A percentile compares a stretch with the other conserved stretches of the same genome.
Evolutionary conservation across 2,113 vertebrate genomes (phyloP).

Genomic region (Gorsachius goisagi): DNA sequence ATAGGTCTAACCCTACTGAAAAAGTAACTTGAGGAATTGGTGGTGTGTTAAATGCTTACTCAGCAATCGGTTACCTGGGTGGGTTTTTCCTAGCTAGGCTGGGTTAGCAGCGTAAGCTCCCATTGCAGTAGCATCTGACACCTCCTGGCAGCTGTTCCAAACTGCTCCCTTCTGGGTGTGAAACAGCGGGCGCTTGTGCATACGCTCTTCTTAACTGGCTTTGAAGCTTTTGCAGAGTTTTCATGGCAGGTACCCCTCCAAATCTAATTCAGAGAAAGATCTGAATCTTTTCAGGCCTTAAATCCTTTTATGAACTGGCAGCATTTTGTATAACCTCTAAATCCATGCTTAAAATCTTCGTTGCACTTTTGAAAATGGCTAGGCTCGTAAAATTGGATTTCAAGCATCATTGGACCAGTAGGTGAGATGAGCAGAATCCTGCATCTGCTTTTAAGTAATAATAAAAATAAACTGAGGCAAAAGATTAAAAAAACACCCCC

Average conservation of each 20-base stretch:
- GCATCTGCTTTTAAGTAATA: background rate
- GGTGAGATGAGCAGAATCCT: background rate
- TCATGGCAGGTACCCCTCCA: background rate
- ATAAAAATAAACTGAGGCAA: background rate
- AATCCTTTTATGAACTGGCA: background rate
- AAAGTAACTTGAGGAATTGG: background rate
- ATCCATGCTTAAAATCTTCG: background rate
- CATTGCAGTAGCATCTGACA: background rate
- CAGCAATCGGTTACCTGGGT: background rate
- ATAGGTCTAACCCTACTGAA: background rate
- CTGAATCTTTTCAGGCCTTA: background rate
- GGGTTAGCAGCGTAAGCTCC: background rate
- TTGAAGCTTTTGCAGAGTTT: background rate
- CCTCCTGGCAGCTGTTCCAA: background rate
- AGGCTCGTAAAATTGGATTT: background rate
- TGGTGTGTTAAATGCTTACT: background rate
- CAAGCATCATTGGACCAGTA: background rate
- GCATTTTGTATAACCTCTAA: background rate
- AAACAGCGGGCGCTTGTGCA: background rate
- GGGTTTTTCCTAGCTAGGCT: background rate
- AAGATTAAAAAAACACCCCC: background rate
- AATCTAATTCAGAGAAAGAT: background rate
- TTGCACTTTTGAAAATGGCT: background rate
- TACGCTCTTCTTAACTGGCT: background rate
- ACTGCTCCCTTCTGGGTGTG: no score